Base-by-base conservation (phyloP, 2,113 vertebrate genomes). In the Struthio camelus region DNA sequence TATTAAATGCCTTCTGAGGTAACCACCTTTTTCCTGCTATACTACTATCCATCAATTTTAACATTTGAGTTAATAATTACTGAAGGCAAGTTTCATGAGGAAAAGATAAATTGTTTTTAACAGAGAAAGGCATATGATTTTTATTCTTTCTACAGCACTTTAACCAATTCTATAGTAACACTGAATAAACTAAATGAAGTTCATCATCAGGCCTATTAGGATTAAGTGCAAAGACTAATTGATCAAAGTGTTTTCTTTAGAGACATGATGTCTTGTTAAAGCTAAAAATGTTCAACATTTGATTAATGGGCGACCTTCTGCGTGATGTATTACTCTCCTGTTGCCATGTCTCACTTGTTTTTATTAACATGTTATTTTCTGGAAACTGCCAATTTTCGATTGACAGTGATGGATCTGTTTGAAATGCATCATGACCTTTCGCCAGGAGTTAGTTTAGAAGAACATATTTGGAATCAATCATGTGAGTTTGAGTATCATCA, bases 141-240 rank as follows among this genome's bases (percentile, higher is more conserved):
- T 67, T 80, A 64, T 80, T 93, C 14, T 62, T 80, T 34, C 40
- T 66, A 34, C 58, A 87, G 91, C 89, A 93, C 79, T 94, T 94
- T 59, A 83, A 54, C 32, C 32, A 85, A 18, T 73, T 95, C 46
- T 81, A 0, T 89, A 70, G 25, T 72, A 80, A 20, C 65, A 54
- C 9, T 34, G 17, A 89, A 80, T 91, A 40, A 76, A 69, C 34
- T 77, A 46, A 66, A 85, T 85, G 4, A 79, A 72, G 15, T 86
- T 58, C 67, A 82, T 94, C 50, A 65, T 14, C 40, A 78, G 59
- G 42, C 42, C 46, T 18, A 3, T 42, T 64, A 66, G n/a, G 85
- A 65, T 54, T 30, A 72, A 87, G 59, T 91, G 79, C 79, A 86
- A 59, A 87, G 64, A 58, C 16, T 56, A 70, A 91, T 17, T 44